A percentile compares a stretch with the other conserved stretches of the same genome.
phyloP scores from a whole-genome alignment of 2,888 invertebrate species.

The Polymixis lichenea region DNA sequence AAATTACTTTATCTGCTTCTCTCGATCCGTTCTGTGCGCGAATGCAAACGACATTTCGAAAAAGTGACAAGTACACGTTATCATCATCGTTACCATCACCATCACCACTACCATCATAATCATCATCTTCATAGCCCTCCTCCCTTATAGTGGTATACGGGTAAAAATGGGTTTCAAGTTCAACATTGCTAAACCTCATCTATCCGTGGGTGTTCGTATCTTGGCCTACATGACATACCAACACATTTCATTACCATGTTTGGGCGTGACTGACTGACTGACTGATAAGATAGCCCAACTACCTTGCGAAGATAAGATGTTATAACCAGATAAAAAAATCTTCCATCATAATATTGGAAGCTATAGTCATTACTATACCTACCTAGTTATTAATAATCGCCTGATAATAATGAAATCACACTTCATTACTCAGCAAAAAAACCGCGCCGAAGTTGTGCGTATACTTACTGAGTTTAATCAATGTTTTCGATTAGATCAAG shows the following conservation, averaged over 20 bases:
- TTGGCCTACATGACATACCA: neutral
- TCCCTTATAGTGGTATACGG: too few relatives aligned
- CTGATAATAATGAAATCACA: constrained; percentile 5
- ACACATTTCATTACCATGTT: constrained; percentile 10
- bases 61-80: neutral
- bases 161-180: neutral
- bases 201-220: neutral
- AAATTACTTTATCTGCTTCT: too few relatives aligned
- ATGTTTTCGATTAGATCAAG: neutral
- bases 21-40: too few relatives aligned
- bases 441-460: neutral
- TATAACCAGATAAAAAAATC: constrained; percentile 5
- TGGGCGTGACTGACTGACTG: neutral
- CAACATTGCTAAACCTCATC: neutral
- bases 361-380: neutral
- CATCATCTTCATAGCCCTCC: too few relatives aligned
- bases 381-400: neutral
- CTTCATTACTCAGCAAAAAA: neutral
- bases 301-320: constrained; percentile 22
- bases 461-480: neutral
- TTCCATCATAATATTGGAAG: constrained; percentile 12
- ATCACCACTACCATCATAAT: too few relatives aligned
- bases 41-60: neutral
- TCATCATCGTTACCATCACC: too few relatives aligned
- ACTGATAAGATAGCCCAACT: constrained; percentile 21